Evolutionary conservation across 2,888 invertebrate genomes (phyloP).

Genomic region (Liopterus haemorrhoidalis): DNA sequence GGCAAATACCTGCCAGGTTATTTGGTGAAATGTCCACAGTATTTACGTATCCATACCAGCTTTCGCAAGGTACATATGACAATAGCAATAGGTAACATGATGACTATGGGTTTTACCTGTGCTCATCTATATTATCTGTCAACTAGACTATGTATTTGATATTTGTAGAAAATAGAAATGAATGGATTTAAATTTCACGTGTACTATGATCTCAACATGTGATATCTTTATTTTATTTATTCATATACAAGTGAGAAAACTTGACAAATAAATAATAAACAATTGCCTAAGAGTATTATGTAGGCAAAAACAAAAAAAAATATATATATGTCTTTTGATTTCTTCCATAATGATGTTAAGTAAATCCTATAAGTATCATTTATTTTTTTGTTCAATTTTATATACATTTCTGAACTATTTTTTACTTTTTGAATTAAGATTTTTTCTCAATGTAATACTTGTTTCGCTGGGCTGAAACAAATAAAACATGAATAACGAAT

Average conservation of each 20-base stretch:
- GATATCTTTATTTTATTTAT: background rate
- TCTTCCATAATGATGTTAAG: too few relatives aligned
- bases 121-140: constrained; percentile 61
- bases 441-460: constrained; percentile 14
- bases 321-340: too few relatives aligned
- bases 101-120: constrained; percentile 60
- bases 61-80: constrained; percentile 73
- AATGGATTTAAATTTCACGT: constrained; percentile 4
- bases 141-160: constrained; percentile 32
- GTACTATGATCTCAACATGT: constrained; percentile 14
- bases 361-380: too few relatives aligned
- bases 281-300: too few relatives aligned
- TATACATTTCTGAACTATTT: constrained; percentile 11
- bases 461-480: constrained; percentile 16
- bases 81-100: constrained; percentile 76
- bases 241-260: too few relatives aligned
- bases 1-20: constrained; percentile 67
- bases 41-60: constrained; percentile 64
- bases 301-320: too few relatives aligned
- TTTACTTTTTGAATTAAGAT: constrained; percentile 10
- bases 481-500: background rate
- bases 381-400: too few relatives aligned
- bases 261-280: too few relatives aligned
- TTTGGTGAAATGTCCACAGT: constrained; percentile 71
- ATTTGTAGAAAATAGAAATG: background rate